A percentile compares a stretch with the other conserved stretches of the same genome.
Evolutionary conservation across 2,888 invertebrate genomes (phyloP).

Genomic region (Ephialtes manifestator): DNA sequence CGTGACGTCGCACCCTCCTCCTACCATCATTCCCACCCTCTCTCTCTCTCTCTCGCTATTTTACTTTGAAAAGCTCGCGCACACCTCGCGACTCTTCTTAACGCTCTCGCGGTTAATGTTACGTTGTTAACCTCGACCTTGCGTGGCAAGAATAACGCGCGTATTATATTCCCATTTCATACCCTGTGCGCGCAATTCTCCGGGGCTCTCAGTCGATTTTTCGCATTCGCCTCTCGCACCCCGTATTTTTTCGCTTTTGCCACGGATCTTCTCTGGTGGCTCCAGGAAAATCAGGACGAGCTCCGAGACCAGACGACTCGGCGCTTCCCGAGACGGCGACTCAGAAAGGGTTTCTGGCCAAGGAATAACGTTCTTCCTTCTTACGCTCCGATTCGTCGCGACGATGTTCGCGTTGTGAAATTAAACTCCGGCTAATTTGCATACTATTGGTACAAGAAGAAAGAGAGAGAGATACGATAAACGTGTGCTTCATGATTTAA

Average conservation of each 20-base stretch:
- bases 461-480: background rate
- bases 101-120: constrained; percentile 64
- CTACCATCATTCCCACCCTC: background rate
- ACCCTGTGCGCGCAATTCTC: constrained; percentile 8
- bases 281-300: constrained; percentile 34
- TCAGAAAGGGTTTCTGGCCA: constrained; percentile 44
- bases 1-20: constrained; percentile 57
- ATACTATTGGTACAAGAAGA: constrained; percentile 9
- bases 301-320: constrained; percentile 46
- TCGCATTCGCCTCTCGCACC: constrained; percentile 18
- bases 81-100: constrained; percentile 45
- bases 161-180: constrained; percentile 49
- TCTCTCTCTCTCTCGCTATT: background rate
- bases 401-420: constrained; percentile 14
- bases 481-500: background rate
- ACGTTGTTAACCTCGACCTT: constrained; percentile 72
- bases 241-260: background rate
- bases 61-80: constrained; percentile 5
- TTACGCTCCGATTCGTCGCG: constrained; percentile 47
- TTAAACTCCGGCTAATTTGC: constrained; percentile 38
- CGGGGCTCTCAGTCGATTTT: constrained; percentile 51
- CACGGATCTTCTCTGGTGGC: background rate
- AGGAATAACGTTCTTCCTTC: constrained; percentile 14
- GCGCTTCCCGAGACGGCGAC: constrained; percentile 24
- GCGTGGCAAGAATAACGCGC: constrained; percentile 41